Base-by-base conservation (phyloP, 2,113 vertebrate species). In the Gracilinanus agilis region DNA sequence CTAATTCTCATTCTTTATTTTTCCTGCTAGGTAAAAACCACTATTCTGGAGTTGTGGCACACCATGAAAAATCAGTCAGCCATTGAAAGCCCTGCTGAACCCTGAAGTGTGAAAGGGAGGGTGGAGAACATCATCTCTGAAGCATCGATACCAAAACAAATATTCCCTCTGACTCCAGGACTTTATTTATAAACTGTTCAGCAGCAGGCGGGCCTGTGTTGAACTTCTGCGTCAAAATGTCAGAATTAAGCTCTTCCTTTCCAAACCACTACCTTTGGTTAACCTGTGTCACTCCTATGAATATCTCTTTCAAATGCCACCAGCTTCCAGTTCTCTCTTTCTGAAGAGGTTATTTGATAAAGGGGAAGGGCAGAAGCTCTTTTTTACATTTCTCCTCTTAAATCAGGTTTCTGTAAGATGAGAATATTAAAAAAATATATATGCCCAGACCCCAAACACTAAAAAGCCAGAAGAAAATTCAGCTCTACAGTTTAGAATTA, bases 11-110 rank as follows among this genome's bases (percentile, higher is more conserved):
- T n/a, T 34, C 54, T 44, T 88, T 44, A 21, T 55, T 92, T 61
- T 93, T 90, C 40, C 4, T 96, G 95, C 92, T 95, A 99, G 98
- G 98, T 99, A 98, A 98, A 98, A 83, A 94, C 94, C 75, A 89
- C 88, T 94, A 94, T 61, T 0, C 0, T 7, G 61, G 92, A 49
- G 7, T 3, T 0, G 19, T 0, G 11, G 90, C 83, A 29, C 96
- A 95, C 97, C 54, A 91, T 95, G 91, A 97, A 95, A 67, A 55
- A 83, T 90, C 93, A 90, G 89, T 94, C 97, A 95, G 95, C 96
- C 93, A 96, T 95, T 0, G 0, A 97, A 96, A 96, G 95, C 96
- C 96, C 96, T 97, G 96, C 96, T 96, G 96, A 95, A 93, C 61
- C 96, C 91, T 0, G 94, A 94, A 97, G 92, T 83, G 94, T 96